Evolutionary conservation across 2,888 invertebrate genomes (phyloP).

Genomic region (Melikaiella ostensackeni): DNA sequence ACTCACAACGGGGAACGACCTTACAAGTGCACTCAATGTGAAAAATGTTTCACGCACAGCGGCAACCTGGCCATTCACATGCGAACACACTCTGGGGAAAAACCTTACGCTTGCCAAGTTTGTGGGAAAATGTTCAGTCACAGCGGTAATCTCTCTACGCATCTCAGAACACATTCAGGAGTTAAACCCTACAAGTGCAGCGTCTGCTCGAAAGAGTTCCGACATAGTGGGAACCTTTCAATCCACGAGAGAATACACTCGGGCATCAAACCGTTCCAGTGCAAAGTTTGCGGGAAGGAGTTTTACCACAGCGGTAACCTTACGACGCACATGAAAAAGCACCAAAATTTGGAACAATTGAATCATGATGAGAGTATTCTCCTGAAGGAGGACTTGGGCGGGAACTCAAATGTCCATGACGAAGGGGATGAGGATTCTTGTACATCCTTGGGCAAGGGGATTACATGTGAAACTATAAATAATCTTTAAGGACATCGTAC

Average conservation of each 20-base stretch:
- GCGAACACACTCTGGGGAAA: slow-evolving; percentile 75
- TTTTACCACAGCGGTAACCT: slow-evolving; percentile 76
- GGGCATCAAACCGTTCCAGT: slow-evolving; percentile 75
- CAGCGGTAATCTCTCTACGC: slow-evolving; percentile 74
- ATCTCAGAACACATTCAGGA: slow-evolving; percentile 74
- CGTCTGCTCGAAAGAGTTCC: slow-evolving; percentile 73
- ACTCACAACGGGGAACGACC: slow-evolving; percentile 75
- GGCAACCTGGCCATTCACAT: slow-evolving; percentile 75
- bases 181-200: slow-evolving; percentile 75
- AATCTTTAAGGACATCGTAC: slow-evolving; percentile 13
- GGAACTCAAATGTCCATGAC: background rate
- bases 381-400: background rate
- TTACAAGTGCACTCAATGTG: slow-evolving; percentile 74
- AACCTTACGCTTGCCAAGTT: slow-evolving; percentile 74
- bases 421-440: slow-evolving; percentile 11
- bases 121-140: slow-evolving; percentile 76
- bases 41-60: slow-evolving; percentile 75
- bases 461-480: slow-evolving; percentile 26
- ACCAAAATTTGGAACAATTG: slow-evolving; percentile 49
- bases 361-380: background rate
- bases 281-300: slow-evolving; percentile 74
- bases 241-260: slow-evolving; percentile 76
- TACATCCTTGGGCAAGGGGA: background rate
- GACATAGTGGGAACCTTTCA: slow-evolving; percentile 75
- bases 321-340: slow-evolving; percentile 76